phyloP scores from a whole-genome alignment of 1,140 invertebrate species.

The Drosophila erecta region DNA sequence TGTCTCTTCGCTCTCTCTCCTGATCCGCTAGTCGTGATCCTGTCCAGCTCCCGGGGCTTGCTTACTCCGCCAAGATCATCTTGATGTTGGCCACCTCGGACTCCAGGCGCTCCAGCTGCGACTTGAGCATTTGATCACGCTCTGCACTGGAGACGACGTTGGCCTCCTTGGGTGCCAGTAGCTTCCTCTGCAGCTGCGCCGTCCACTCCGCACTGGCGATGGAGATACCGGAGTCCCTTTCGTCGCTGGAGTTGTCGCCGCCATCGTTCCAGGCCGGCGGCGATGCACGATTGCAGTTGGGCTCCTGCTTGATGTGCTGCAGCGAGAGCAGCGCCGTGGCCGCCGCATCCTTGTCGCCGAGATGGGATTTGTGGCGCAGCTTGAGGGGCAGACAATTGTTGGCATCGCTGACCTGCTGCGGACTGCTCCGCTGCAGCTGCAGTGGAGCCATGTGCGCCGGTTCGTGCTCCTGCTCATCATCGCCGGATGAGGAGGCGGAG shows the following conservation, averaged over 20 bases:
- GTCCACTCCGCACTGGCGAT: slow-evolving; percentile 89
- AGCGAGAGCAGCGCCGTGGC: slow-evolving; percentile 91
- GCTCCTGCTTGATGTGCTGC: slow-evolving; percentile 93
- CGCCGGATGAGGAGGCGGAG: slow-evolving; percentile 85
- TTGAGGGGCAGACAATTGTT: slow-evolving; percentile 93
- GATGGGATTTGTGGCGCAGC: slow-evolving; percentile 95
- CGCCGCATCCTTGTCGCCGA: slow-evolving; percentile 94
- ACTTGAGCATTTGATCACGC: slow-evolving; percentile 88
- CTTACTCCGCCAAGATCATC: slow-evolving; percentile 85
- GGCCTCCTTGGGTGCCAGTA: slow-evolving; percentile 55
- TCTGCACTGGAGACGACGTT: slow-evolving; percentile 84
- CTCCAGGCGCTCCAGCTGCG: slow-evolving; percentile 93
- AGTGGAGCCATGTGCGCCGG: slow-evolving; percentile 36
- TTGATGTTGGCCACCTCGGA: slow-evolving; percentile 96
- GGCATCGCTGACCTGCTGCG: slow-evolving; percentile 58
- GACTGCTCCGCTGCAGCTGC: slow-evolving; percentile 30
- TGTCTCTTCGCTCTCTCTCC: slow-evolving; percentile 78
- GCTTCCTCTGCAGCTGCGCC: slow-evolving; percentile 80
- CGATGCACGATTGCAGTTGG: slow-evolving; percentile 87
- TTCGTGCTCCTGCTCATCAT: slow-evolving; percentile 84
- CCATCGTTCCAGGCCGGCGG: slow-evolving; percentile 93
- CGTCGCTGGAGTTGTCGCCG: slow-evolving; percentile 93
- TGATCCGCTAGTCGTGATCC: background rate
- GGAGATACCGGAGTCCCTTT: slow-evolving; percentile 94
- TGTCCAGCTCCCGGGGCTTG: too few species aligned